Evolutionary conservation across 2,113 vertebrate genomes (phyloP), one percentile per base, ranked within the genome.

Genomic region (Chloebia gouldiae): DNA sequence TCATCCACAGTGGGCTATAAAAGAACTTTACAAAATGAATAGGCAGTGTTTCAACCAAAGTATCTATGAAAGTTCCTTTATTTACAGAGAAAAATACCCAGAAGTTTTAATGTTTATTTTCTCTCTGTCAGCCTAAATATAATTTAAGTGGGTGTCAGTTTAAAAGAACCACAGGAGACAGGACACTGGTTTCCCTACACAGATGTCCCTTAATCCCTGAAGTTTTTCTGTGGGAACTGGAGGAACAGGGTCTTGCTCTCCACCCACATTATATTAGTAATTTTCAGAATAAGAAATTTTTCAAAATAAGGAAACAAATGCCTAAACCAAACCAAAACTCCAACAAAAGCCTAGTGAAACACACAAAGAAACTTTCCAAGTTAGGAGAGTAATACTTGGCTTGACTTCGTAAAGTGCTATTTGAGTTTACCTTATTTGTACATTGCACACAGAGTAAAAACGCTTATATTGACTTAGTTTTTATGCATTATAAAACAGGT

Each of bases 21-120:
- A 97, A 92, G 90, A 91, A 35, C 86, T 92, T 96, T 97, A 90
- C 10, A 40, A 93, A 81, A 92, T 60, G 75, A 97, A 97, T 92
- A 96, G 70, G 30, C 82, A 82, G 56, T 73, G 51, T 88, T 96
- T 75, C 51, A 83, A 66, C 11, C 3, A 51, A 81, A 90, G 27
- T 45, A 78, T 80, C 42, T 83, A 35, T 14, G 22, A 40, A 77
- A 3, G 13, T 7, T 81, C 60, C 47, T 97, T 94, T 95, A 95
- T 93, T 97, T 96, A 84, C 44, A 91, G 69, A 75, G 69, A 92
- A 19, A 93, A 61, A 60, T 60, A 61, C 19, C 0, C 27, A 60
- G 17, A 88, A 73, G 25, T 73, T 73, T 71, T 42, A 51, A 68
- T 60, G 44, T 93, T 93, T 86, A 44, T 92, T 94, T 94, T 47